Percentiles rank a stretch among this genome's conserved stretches.
phyloP scores from a whole-genome alignment of 2,888 invertebrate genomes.

The Xiphydria camelus region DNA sequence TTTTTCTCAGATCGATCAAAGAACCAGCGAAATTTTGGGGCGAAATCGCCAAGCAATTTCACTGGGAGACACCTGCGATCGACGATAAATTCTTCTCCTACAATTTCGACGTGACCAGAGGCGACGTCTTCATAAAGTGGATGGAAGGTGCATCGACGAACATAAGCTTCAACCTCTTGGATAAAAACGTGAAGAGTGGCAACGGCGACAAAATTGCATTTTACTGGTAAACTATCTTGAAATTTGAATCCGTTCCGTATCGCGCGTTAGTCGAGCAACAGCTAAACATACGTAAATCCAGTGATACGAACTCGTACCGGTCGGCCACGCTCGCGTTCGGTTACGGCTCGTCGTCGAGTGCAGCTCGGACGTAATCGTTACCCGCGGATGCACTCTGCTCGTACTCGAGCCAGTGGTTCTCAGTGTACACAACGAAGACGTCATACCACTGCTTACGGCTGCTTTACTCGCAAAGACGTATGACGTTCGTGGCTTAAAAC shows the following conservation, averaged over 20 bases:
- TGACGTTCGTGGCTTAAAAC: too few relatives aligned
- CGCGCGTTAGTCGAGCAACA: too few relatives aligned
- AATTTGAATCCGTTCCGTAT: too few relatives aligned
- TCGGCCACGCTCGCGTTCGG: too few relatives aligned
- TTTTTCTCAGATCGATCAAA: constrained; percentile 68
- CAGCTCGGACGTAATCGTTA: too few relatives aligned
- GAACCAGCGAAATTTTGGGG: constrained; percentile 93
- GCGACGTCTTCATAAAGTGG: constrained; percentile 91
- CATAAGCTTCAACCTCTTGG: constrained; percentile 92
- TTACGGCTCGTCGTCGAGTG: too few relatives aligned
- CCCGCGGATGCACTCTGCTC: too few relatives aligned
- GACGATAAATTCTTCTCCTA: constrained; percentile 80
- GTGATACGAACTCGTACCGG: too few relatives aligned
- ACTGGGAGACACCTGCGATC: constrained; percentile 83
- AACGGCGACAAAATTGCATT: constrained; percentile 89
- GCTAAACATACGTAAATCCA: too few relatives aligned
- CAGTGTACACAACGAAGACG: too few relatives aligned
- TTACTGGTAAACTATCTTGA: constrained; percentile 95
- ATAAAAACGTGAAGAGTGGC: constrained; percentile 87
- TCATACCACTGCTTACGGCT: neutral
- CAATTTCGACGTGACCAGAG: constrained; percentile 89
- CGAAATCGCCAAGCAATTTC: constrained; percentile 88
- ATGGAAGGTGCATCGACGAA: constrained; percentile 95
- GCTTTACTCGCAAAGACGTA: too few relatives aligned
- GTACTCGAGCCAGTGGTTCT: too few relatives aligned